Evolutionary conservation across 2,888 invertebrate genomes (phyloP).

Genomic region (Neelides folsomi): DNA sequence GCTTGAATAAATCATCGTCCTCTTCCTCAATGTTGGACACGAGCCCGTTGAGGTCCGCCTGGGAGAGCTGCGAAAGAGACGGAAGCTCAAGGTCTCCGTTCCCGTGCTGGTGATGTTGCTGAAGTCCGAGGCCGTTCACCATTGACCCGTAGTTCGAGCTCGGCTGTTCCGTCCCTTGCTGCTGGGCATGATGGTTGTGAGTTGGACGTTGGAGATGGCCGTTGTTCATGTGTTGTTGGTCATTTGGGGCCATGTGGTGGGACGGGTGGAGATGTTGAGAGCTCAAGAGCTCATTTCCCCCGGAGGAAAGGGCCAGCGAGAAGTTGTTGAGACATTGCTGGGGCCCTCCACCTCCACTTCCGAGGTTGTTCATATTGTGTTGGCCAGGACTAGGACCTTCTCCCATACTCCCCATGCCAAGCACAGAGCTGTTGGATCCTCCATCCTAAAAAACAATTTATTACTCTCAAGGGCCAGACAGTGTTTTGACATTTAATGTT

Average conservation of each 20-base stretch:
- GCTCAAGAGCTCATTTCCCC: neutral
- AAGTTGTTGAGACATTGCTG: constrained; percentile 4
- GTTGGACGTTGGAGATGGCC: constrained; percentile 9
- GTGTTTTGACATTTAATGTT: no score
- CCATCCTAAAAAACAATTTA: neutral
- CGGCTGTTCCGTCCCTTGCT: neutral
- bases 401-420: constrained; percentile 5
- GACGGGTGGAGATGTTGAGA: neutral
- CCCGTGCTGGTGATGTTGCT: constrained; percentile 1
- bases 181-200: constrained; percentile 1
- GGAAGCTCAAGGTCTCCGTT: constrained; percentile 29
- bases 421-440: neutral
- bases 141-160: constrained; percentile 8
- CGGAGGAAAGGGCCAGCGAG: neutral
- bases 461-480: no score
- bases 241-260: neutral
- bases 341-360: neutral
- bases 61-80: constrained; percentile 53
- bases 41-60: constrained; percentile 56
- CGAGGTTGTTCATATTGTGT: no score
- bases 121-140: constrained; percentile 8
- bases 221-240: neutral
- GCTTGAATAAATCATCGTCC: constrained; percentile 66
- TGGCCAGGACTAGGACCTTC: no score
- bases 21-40: constrained; percentile 54